Conservation (phyloP, 2,888 invertebrate species). For the Drosophila leonis region DNA sequence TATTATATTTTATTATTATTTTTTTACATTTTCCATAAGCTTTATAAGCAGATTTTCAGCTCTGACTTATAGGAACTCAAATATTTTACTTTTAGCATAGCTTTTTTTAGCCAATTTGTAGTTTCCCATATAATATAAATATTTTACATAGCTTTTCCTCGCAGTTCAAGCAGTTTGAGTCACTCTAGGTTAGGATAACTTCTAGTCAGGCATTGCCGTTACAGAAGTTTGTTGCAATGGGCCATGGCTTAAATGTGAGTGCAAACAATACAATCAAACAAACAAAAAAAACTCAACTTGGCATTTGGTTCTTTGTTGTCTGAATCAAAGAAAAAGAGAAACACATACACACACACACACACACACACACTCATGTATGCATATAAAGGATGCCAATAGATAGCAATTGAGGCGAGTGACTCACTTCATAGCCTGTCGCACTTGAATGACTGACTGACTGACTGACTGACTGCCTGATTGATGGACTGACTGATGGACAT, state of each 20-base stretch:
- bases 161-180: not conserved
- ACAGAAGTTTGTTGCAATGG: conserved; percentile 20
- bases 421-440: conserved; percentile 44
- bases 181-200: not conserved
- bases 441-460: conserved; percentile 35
- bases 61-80: not conserved
- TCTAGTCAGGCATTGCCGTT: not conserved
- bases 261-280: conserved; percentile 3
- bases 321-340: conserved; percentile 14
- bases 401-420: conserved; percentile 21
- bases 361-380: not conserved
- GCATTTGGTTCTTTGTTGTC: conserved; percentile 51
- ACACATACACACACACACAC: not conserved
- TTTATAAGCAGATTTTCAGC: not conserved
- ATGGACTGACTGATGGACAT: conserved; percentile 38
- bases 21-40: not conserved
- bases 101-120: not conserved
- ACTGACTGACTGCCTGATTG: conserved; percentile 45
- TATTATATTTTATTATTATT: not conserved
- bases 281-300: conserved; percentile 22
- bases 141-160: not conserved
- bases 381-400: conserved; percentile 38
- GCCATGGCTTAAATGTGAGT: conserved; percentile 32
- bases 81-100: not conserved
- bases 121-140: not conserved